These are phyloP conservation scores for Tinamus guttatus DNA, from an alignment of 2,113 vertebrate species.

Conservation along the genomic window DNA sequence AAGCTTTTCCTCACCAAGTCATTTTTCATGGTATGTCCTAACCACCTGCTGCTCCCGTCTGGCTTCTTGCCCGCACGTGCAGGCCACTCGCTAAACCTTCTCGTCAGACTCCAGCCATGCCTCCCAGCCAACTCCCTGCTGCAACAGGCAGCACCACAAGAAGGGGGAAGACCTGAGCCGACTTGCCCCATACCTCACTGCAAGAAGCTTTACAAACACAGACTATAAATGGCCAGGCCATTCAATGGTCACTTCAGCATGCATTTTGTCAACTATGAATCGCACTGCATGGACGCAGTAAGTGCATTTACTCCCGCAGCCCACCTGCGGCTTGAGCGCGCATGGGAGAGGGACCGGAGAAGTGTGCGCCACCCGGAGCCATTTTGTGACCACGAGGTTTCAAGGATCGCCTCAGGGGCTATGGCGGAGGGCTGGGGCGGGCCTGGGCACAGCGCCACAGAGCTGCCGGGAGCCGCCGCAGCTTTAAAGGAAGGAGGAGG, in stretches of 20 bases:
- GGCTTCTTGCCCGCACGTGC: too few relatives aligned
- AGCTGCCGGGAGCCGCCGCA: too few relatives aligned
- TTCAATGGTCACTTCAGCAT: background rate
- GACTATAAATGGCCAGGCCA: background rate
- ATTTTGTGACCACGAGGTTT: fast-evolving
- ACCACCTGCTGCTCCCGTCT: too few relatives aligned
- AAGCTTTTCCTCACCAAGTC: background rate
- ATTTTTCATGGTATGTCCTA: background rate
- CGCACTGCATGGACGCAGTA: background rate
- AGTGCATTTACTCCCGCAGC: background rate
- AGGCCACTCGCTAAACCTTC: background rate
- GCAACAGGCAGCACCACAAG: too few relatives aligned
- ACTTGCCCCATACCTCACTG: background rate
- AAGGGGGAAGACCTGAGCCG: background rate
- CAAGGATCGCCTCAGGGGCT: background rate
- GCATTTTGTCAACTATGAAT: background rate
- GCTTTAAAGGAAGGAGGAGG: too few relatives aligned
- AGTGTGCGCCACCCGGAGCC: too few relatives aligned
- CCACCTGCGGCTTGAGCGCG: background rate
- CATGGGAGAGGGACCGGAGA: background rate
- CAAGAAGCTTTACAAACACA: background rate
- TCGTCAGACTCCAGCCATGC: background rate
- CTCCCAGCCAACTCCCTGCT: background rate
- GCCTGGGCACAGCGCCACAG: background rate
- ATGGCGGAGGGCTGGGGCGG: background rate